Evolutionary conservation across 2,797 vertebrate species (phyloP).

Genomic region (Lagodon rhomboides): DNA sequence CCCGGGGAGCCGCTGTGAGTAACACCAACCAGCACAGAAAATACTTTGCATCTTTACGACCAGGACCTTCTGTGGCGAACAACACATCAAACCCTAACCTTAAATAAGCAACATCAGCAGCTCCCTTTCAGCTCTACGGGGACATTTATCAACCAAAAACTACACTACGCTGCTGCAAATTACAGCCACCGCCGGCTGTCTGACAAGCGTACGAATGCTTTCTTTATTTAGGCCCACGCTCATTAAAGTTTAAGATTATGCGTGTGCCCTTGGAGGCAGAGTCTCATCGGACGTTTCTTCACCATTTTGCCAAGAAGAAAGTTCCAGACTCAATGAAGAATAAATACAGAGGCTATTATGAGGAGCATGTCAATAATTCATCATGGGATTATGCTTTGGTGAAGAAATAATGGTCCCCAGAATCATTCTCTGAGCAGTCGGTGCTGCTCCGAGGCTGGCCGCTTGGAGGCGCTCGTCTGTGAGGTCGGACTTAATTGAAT

Average conservation of each 20-base stretch:
- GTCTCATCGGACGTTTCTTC: slow-evolving; percentile 31
- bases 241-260: slow-evolving; percentile 72
- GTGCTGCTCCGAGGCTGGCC: slow-evolving; percentile 54
- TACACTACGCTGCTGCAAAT: slow-evolving; percentile 33
- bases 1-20: slow-evolving; percentile 10
- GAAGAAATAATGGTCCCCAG: slow-evolving; percentile 45
- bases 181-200: slow-evolving; percentile 33
- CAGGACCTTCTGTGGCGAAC: slow-evolving; percentile 8
- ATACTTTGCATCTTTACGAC: slow-evolving; percentile 19
- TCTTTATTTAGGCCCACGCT: slow-evolving; percentile 73
- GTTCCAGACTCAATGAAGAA: slow-evolving; percentile 37
- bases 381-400: slow-evolving; percentile 55
- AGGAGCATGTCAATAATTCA: slow-evolving; percentile 67
- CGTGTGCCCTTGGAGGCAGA: slow-evolving; percentile 47
- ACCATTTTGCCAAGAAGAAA: slow-evolving; percentile 33
- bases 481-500: slow-evolving; percentile 65
- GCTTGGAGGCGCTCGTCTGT: slow-evolving; percentile 66
- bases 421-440: slow-evolving; percentile 20
- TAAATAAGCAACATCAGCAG: slow-evolving; percentile 32
- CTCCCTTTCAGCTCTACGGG: slow-evolving; percentile 10
- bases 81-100: slow-evolving; percentile 30
- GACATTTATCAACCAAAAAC: slow-evolving; percentile 42
- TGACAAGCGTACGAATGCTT: slow-evolving; percentile 52
- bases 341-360: slow-evolving; percentile 59
- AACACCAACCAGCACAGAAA: slow-evolving; percentile 11